Evolutionary conservation across 2,113 vertebrate genomes (phyloP).

Genomic region (Lophura nycthemera): DNA sequence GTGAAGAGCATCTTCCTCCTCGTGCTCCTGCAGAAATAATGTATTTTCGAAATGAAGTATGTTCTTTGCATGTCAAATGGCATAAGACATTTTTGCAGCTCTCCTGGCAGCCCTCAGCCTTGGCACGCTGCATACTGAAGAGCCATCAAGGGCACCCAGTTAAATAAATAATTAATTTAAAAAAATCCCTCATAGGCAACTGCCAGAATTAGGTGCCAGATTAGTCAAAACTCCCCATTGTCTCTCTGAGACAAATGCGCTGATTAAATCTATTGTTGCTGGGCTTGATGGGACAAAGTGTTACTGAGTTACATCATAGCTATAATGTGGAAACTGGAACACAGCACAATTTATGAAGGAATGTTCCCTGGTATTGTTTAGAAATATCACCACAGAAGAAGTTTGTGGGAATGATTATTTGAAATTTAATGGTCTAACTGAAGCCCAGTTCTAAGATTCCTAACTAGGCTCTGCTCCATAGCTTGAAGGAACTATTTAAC

Average conservation of each 20-base stretch:
- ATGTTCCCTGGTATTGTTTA: constrained; percentile 67
- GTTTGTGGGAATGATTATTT: constrained; percentile 64
- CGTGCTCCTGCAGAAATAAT: not conserved
- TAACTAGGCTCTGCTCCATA: constrained; percentile 21
- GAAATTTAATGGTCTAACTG: constrained; percentile 47
- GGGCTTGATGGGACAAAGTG: constrained; percentile 68
- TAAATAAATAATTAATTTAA: not conserved
- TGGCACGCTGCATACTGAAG: not conserved
- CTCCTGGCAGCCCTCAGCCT: constrained; percentile 23
- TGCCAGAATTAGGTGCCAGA: constrained; percentile 61
- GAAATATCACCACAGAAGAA: constrained; percentile 59
- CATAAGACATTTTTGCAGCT: constrained; percentile 10
- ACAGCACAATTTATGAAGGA: constrained; percentile 57
- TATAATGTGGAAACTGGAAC: constrained; percentile 68
- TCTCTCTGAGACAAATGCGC: constrained; percentile 42
- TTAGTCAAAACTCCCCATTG: constrained; percentile 62
- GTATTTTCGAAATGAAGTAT: not conserved
- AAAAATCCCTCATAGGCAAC: constrained; percentile 1
- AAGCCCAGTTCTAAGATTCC: constrained; percentile 34
- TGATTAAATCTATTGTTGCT: constrained; percentile 64
- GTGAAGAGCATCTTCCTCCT: not conserved
- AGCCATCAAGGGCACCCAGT: constrained; percentile 15
- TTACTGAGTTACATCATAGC: constrained; percentile 68
- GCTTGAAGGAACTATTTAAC: constrained; percentile 53
- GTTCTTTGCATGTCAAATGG: constrained; percentile 22